These are phyloP conservation scores for Apolygus lucorum DNA, from an alignment of 1,140 invertebrate genomes.

Conservation along the genomic window DNA sequence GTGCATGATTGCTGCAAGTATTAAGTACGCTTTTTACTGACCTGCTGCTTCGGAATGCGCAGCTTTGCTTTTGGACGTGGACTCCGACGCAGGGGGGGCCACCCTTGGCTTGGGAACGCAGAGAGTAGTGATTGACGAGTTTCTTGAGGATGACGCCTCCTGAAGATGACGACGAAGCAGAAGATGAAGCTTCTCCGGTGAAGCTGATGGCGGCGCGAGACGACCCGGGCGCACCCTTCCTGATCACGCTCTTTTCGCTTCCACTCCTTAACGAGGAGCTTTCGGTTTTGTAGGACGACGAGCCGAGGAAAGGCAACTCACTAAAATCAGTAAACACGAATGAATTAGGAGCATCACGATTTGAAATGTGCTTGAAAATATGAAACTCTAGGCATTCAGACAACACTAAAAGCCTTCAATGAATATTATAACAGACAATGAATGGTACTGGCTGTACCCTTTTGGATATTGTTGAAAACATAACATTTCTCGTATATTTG, in stretches of 20 bases:
- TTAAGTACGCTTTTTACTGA: no score
- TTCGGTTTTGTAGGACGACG: background rate
- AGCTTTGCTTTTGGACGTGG: constrained; percentile 29
- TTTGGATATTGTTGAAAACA: no score
- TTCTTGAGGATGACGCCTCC: constrained; percentile 11
- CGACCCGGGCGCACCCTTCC: constrained; percentile 9
- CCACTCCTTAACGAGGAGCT: background rate
- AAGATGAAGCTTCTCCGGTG: background rate
- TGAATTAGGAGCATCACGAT: no score
- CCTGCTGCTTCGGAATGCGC: no score
- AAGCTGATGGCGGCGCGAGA: background rate
- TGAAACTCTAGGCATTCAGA: no score
- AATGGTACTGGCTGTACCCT: no score
- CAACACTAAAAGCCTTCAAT: no score
- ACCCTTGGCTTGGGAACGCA: constrained; percentile 25
- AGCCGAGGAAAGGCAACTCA: background rate
- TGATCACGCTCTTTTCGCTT: background rate
- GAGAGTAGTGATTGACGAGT: constrained; percentile 26
- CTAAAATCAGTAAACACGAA: no score
- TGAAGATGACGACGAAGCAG: constrained; percentile 5
- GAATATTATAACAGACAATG: no score
- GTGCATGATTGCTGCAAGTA: no score
- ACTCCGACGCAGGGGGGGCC: constrained; percentile 13
- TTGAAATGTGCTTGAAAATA: no score
- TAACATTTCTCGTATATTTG: no score